Evolutionary conservation across 2,888 invertebrate species (phyloP), one percentile per base, ranked within the genome.

Genomic region (Ashinkailepas kermadecensis): DNA sequence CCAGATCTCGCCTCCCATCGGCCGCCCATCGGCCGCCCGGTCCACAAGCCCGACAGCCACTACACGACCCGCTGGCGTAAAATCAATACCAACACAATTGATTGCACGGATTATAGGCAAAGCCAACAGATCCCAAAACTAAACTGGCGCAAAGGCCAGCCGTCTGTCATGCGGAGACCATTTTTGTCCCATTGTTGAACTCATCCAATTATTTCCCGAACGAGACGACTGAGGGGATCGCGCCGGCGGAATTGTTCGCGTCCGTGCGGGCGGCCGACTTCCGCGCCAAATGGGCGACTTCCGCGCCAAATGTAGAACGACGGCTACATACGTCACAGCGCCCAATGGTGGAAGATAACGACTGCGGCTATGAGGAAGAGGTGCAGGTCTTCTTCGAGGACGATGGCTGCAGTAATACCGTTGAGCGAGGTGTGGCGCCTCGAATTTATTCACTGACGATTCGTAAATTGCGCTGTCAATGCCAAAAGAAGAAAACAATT

Each of bases 61-160:
- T 39, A 39, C 39, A 39, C 39, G 59, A 1, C 59, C 4, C 11
- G 59, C 59, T 15, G 12, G 59, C 59, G 59, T 9, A 74, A 74
- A 74, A 74, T 74, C 74, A 74, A 74, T 74, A 54, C 54, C 56
- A 21, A 0, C 74, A 56, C 65, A 74, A 74, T 74, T 74, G 74
- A 74, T 74, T 74, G 74, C 74, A 21, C 21, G 74, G 74, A 54
- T 74, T 74, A 74, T 74, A 74, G 74, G 74, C 74, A 74, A 74
- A 74, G 74, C 74, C 74, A 74, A 74, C 74, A 74, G 54, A 74
- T 74, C 74, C 74, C 74, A 56, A 74, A 74, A 74, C 74, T 74
- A 56, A 74, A 74, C 74, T 74, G 74, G 74, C 56, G 21, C 74
- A 10, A 54, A 74, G 74, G 8, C 56, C 39, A 4, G 56, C 74